Evolutionary conservation across 2,113 vertebrate species (phyloP).

Genomic region (Forbesichthys papilliferus): DNA sequence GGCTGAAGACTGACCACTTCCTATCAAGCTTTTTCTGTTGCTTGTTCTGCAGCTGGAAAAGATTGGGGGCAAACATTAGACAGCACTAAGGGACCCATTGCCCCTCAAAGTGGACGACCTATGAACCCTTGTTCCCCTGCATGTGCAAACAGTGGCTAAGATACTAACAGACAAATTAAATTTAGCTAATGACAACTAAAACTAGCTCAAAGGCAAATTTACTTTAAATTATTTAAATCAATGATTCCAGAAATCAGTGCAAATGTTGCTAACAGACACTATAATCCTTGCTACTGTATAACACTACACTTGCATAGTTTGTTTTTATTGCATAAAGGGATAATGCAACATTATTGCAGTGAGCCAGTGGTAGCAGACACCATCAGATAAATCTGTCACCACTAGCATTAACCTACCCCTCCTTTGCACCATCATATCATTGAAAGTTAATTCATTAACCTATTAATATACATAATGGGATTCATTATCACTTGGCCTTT

Average conservation of each 20-base stretch:
- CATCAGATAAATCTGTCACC: not conserved
- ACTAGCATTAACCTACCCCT: not conserved
- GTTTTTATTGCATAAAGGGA: not conserved
- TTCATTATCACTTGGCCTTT: constrained; percentile 6
- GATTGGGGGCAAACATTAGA: constrained; percentile 39
- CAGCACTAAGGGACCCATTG: not conserved
- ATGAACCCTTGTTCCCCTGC: not conserved
- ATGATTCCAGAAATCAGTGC: too few relatives aligned
- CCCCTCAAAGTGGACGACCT: too few relatives aligned
- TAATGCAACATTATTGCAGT: not conserved
- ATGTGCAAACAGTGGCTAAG: not conserved
- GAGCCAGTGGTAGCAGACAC: not conserved
- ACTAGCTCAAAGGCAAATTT: too few relatives aligned
- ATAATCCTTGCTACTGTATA: not conserved
- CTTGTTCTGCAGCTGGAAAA: constrained; percentile 90
- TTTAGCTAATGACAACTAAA: too few relatives aligned
- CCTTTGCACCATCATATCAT: not conserved
- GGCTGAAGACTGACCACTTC: constrained; percentile 89
- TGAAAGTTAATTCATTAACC: not conserved
- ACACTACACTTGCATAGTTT: not conserved
- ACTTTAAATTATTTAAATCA: too few relatives aligned
- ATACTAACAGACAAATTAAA: not conserved
- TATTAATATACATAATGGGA: constrained; percentile 11
- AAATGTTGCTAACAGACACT: too few relatives aligned
- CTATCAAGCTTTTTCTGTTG: constrained; percentile 95